Evolutionary conservation across 2,113 vertebrate genomes (phyloP), one percentile per base, ranked within the genome.

Genomic region (Tragelaphus imberbis): DNA sequence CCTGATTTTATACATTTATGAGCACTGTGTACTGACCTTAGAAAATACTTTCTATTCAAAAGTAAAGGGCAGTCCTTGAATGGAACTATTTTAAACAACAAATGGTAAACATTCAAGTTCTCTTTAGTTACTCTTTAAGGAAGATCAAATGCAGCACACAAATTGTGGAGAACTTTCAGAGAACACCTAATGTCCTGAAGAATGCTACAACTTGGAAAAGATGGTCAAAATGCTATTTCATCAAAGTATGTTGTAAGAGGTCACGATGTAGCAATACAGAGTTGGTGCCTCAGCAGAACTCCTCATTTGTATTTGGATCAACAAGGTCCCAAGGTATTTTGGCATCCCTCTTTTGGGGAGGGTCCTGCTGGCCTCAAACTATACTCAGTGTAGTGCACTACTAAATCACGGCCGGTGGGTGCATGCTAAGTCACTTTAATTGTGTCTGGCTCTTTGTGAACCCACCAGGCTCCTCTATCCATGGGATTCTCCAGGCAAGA

Each of bases 1-100:
- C 2, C 47, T 86, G 71, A 40, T 23, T 58, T 77, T 36, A 28
- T 80, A 89, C 11, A 84, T 81, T 75, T 87, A 75, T 80, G 61
- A 85, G 63, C 15, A 47, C 59, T 92, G 13, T 51, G 13, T 92
- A 33, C 33, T 75, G 59, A 63, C 23, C 13, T 65, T 85, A 91
- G 77, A 82, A 87, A 65, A 92, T 30, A 88, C 47, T 49, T 90
- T 88, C 13, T 85, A 49, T 84, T n/a, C 6, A 61, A 90, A 96
- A 82, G 19, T 23, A 93, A 92, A 96, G 51, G 30, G 9, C 28
- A 85, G 30, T 33, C 15, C 27, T 65, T 28, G 14, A 71, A 89
- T 68, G 53, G 53, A 84, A 77, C 55, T 91, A 90, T 61, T 97
- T 94, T 91, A 56, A 88, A 59, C 51, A 94, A 59, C 44, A 91